Percentiles rank a stretch among this genome's conserved stretches.
phyloP scores from a whole-genome alignment of 2,113 vertebrate genomes.

The Taxidea taxus region DNA sequence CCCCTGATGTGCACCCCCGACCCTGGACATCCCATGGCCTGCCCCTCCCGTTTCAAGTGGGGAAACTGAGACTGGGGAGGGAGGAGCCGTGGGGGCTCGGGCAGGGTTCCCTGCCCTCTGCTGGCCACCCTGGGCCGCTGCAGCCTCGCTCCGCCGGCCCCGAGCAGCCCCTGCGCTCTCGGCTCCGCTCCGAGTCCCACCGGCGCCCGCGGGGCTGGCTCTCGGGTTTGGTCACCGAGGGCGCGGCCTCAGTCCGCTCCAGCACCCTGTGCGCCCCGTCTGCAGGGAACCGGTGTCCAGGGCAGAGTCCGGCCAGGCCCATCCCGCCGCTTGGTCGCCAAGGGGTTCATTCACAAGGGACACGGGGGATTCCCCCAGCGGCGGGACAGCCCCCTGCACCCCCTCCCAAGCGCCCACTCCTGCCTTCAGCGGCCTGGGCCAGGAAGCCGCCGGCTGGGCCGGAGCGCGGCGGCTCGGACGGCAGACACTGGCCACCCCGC shows the following conservation, averaged over 20 bases:
- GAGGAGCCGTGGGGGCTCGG: neutral
- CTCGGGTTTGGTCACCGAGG: accelerated
- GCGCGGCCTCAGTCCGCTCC: neutral
- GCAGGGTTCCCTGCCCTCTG: neutral
- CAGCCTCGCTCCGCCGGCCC: accelerated
- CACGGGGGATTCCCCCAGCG: neutral
- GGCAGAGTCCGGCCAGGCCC: neutral
- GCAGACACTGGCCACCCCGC: neutral
- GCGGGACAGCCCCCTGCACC: neutral
- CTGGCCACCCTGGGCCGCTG: neutral
- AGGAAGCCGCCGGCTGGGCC: neutral
- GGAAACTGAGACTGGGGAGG: neutral
- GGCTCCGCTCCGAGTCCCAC: accelerated
- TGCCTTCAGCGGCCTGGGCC: neutral
- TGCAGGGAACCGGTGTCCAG: neutral
- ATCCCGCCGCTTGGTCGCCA: neutral
- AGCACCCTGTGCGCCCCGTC: too few relatives aligned
- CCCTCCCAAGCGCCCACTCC: neutral
- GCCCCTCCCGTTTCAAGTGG: neutral
- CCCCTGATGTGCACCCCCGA: neutral
- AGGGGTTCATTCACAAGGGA: neutral
- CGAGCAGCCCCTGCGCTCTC: accelerated
- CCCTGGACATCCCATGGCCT: too few relatives aligned
- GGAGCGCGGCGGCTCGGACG: neutral
- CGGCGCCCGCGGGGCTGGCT: neutral